A percentile compares a stretch with the other conserved stretches of the same genome.
Conservation (phyloP, 2,113 vertebrate genomes). For the Ariopsis seemanni region DNA sequence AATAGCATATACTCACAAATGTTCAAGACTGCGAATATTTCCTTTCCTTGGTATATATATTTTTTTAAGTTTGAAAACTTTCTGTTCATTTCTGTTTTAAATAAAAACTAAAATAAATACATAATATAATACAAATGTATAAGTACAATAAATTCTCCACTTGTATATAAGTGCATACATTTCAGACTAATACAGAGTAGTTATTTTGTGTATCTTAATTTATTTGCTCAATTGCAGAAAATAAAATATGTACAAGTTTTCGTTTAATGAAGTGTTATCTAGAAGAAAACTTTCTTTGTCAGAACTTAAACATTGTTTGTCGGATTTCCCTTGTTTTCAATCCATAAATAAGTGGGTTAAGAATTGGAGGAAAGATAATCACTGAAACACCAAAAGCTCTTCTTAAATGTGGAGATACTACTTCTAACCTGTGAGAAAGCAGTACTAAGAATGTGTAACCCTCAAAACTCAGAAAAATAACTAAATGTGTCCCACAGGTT, state of each 20-base stretch:
- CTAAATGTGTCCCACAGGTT: not conserved
- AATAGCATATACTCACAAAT: too few relatives aligned
- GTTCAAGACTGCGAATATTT: too few relatives aligned
- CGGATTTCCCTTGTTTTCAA: conserved; percentile 12
- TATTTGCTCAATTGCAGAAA: not conserved
- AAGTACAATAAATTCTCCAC: too few relatives aligned
- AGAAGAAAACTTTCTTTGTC: not conserved
- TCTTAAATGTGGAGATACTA: conserved; percentile 1
- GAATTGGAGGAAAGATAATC: not conserved
- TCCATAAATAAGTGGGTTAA: not conserved
- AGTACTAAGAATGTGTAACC: too few relatives aligned
- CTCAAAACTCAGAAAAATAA: too few relatives aligned
- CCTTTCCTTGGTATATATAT: too few relatives aligned
- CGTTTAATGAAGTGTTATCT: not conserved
- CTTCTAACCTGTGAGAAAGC: not conserved
- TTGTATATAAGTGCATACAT: too few relatives aligned
- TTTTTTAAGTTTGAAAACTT: too few relatives aligned
- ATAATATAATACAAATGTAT: too few relatives aligned
- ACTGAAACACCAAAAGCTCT: not conserved
- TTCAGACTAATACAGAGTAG: not conserved
- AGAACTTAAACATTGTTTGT: not conserved
- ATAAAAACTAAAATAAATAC: too few relatives aligned
- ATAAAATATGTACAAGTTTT: too few relatives aligned
- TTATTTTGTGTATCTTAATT: not conserved
- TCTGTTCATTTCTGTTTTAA: too few relatives aligned